A percentile compares a stretch with the other conserved stretches of the same genome.
Evolutionary conservation across 2,113 vertebrate genomes (phyloP).

Genomic region (Smithornis capensis): DNA sequence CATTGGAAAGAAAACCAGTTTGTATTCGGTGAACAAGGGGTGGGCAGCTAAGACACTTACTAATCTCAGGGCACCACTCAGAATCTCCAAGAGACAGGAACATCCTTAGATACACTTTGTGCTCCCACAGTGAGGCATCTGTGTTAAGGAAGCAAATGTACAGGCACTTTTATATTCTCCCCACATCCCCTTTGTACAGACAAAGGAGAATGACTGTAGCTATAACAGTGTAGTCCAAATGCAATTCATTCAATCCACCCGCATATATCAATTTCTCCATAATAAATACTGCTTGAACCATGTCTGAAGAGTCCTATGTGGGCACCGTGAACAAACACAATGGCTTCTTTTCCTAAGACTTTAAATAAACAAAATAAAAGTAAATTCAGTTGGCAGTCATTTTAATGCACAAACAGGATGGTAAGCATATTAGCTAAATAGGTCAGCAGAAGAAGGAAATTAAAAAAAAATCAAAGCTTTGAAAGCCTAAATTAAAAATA

Average conservation of each 20-base stretch:
- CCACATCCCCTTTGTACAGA: accelerated
- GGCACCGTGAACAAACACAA: background rate
- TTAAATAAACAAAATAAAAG: background rate
- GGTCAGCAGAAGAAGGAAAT: constrained; percentile 23
- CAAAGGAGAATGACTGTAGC: background rate
- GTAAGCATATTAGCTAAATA: constrained; percentile 6
- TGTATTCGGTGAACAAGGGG: background rate
- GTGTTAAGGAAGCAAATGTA: background rate
- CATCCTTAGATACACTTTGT: background rate
- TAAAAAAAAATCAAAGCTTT: background rate
- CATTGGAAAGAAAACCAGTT: background rate
- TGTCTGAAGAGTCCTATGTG: background rate
- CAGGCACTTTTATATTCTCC: background rate
- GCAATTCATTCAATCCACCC: background rate
- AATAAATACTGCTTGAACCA: background rate
- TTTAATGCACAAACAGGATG: constrained; percentile 2
- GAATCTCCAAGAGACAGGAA: background rate
- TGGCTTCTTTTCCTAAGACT: background rate
- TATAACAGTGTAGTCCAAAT: background rate
- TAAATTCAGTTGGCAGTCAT: background rate
- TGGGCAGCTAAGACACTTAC: accelerated
- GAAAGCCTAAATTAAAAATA: constrained; percentile 43
- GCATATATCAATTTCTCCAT: background rate
- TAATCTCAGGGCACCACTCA: background rate
- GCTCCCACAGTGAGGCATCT: background rate